Evolutionary conservation across 2,797 vertebrate species (phyloP).

Genomic region (Gadopsis bispinosus): DNA sequence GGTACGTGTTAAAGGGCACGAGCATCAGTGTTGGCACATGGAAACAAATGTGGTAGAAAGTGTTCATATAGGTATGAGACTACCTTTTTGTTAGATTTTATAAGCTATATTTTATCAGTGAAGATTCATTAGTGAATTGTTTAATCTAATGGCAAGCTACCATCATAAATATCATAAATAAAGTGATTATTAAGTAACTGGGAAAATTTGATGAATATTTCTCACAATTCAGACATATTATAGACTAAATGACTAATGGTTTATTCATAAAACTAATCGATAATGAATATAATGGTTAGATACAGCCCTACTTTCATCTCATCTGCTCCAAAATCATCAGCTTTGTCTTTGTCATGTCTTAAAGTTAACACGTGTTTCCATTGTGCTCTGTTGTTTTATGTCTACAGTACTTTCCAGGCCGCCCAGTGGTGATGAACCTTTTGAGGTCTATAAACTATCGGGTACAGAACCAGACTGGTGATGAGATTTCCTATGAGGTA

Average conservation of each 20-base stretch:
- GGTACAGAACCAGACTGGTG: slow-evolving; percentile 77
- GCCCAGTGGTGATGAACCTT: slow-evolving; percentile 84
- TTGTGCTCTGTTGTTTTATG: slow-evolving; percentile 28
- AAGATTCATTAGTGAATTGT: neutral
- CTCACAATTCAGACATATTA: neutral
- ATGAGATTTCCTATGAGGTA: slow-evolving; percentile 80
- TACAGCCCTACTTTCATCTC: neutral
- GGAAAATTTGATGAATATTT: neutral
- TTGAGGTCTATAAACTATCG: slow-evolving; percentile 78
- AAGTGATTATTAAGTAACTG: neutral
- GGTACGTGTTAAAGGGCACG: neutral
- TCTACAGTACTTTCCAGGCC: slow-evolving; percentile 90
- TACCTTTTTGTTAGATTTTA: neutral
- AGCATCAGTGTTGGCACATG: neutral
- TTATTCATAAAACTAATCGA: neutral
- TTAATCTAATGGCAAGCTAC: neutral
- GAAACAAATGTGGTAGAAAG: neutral
- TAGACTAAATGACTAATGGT: neutral
- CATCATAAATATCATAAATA: neutral
- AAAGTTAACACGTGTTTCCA: neutral
- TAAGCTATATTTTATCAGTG: neutral
- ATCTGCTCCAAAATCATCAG: neutral
- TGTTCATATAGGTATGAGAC: neutral
- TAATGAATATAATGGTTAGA: neutral
- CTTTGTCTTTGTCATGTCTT: neutral